Conservation (phyloP, 2,797 vertebrate species). For the Eurystomus glaucurus region DNA sequence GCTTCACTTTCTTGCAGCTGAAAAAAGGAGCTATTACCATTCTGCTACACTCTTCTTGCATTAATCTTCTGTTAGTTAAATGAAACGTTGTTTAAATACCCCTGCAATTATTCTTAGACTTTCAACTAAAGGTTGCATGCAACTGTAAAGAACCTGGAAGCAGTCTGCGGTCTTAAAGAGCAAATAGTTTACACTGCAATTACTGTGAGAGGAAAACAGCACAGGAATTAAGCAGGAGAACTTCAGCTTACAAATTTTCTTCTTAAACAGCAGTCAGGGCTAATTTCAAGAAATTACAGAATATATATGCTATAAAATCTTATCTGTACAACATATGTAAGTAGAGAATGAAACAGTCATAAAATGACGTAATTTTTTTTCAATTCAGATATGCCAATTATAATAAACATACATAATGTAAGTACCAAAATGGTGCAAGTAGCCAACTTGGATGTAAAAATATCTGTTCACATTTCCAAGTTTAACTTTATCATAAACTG, state of each 20-base stretch:
- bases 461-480: neutral
- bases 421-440: neutral
- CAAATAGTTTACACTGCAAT: neutral
- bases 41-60: neutral
- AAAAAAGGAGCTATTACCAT: neutral
- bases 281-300: neutral
- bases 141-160: neutral
- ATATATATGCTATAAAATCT: neutral
- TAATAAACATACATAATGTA: neutral
- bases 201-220: neutral
- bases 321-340: neutral
- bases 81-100: neutral
- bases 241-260: neutral
- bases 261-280: neutral
- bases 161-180: neutral
- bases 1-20: neutral
- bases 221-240: neutral
- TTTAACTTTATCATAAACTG: neutral
- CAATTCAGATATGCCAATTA: neutral
- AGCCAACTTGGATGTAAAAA: neutral
- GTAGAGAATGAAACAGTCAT: neutral
- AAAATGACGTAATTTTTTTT: neutral
- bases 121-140: neutral
- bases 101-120: neutral
- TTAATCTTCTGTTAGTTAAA: neutral